These are phyloP conservation scores for Euzophera pinguis DNA, from an alignment of 2,888 invertebrate genomes.

Conservation along the genomic window DNA sequence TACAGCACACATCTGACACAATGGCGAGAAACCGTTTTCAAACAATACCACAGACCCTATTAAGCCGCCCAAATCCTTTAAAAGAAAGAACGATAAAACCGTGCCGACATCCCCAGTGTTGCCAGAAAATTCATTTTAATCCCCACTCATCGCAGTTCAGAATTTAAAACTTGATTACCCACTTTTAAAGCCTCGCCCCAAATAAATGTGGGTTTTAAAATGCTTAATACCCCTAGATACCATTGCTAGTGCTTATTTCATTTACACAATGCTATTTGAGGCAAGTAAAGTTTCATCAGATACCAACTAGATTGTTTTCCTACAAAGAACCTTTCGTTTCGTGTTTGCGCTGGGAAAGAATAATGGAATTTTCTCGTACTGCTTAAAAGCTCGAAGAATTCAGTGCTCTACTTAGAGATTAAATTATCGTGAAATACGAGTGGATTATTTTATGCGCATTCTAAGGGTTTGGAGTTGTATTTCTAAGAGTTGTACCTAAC, in stretches of 20 bases:
- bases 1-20: constrained; percentile 42
- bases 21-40: constrained; percentile 41
- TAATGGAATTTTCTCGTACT: constrained; percentile 40
- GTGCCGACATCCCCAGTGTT: constrained; percentile 27
- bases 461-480: too few species aligned
- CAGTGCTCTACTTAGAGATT: constrained; percentile 13
- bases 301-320: constrained; percentile 14
- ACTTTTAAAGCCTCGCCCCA: constrained; percentile 17
- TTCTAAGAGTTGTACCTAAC: too few species aligned
- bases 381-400: constrained; percentile 12
- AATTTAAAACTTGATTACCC: constrained; percentile 29
- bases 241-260: constrained; percentile 4
- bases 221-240: constrained; percentile 17
- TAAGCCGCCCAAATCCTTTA: constrained; percentile 44
- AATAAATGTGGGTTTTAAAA: constrained; percentile 19
- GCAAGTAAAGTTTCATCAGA: constrained; percentile 19
- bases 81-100: constrained; percentile 46
- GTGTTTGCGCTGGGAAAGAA: constrained; percentile 21
- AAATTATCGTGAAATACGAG: constrained; percentile 5
- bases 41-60: constrained; percentile 39
- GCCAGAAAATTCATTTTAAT: constrained; percentile 35
- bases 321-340: constrained; percentile 18
- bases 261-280: constrained; percentile 11
- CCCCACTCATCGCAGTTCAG: constrained; percentile 18
- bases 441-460: constrained; percentile 2